A percentile compares a stretch with the other conserved stretches of the same genome.
phyloP scores from a whole-genome alignment of 2,888 invertebrate species.

The Liopterus haemorrhoidalis region DNA sequence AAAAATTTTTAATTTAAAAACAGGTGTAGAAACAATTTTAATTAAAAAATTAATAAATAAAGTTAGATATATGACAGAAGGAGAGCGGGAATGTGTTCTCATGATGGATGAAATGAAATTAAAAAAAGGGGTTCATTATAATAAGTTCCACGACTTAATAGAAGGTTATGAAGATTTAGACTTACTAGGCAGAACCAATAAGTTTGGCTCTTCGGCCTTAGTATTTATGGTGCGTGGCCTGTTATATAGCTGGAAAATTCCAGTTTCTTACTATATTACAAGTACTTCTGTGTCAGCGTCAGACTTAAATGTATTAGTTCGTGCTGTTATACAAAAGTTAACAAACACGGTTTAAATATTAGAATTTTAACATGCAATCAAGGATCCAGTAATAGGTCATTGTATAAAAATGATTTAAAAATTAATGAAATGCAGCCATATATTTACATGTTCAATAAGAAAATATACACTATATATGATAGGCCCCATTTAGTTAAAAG shows the following conservation, averaged over 20 bases:
- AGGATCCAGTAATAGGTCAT: too few relatives aligned
- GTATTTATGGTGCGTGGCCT: constrained; percentile 7
- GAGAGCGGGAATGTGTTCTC: constrained; percentile 2
- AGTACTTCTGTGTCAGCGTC: neutral
- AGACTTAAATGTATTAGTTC: constrained; percentile 9
- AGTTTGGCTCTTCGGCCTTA: constrained; percentile 4
- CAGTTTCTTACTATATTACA: constrained; percentile 11
- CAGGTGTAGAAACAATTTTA: constrained; percentile 6
- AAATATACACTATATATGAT: too few relatives aligned
- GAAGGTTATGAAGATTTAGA: constrained; percentile 12
- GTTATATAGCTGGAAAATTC: constrained; percentile 11
- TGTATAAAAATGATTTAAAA: too few relatives aligned
- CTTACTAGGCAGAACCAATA: constrained; percentile 1
- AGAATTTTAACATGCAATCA: too few relatives aligned
- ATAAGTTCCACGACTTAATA: constrained; percentile 5
- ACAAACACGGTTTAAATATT: too few relatives aligned
- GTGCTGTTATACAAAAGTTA: too few relatives aligned
- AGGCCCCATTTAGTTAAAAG: too few relatives aligned
- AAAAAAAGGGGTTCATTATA: constrained; percentile 8
- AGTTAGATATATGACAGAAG: constrained; percentile 4
- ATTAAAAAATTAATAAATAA: constrained; percentile 6
- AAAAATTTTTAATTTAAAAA: constrained; percentile 13
- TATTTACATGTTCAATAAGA: too few relatives aligned
- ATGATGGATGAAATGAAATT: constrained; percentile 10
- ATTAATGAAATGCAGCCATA: too few relatives aligned